Conservation (phyloP, 2,888 invertebrate species). For the Caenorhabditis sulstoni region DNA sequence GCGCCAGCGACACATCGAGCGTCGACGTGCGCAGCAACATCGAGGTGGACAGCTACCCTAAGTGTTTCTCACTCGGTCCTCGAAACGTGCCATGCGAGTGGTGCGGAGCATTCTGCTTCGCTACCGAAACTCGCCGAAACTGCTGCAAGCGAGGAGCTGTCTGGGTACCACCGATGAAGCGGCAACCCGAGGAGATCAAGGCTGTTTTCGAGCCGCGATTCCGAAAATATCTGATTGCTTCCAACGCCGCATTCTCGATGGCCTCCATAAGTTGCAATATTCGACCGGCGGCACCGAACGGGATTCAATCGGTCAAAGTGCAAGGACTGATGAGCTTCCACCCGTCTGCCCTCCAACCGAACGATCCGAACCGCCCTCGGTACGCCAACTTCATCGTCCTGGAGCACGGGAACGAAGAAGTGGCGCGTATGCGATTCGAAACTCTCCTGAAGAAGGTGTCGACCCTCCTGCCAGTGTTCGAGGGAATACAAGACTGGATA, state of each 20-base stretch:
- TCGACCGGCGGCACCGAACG: not conserved
- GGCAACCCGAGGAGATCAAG: not conserved
- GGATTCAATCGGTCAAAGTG: not conserved
- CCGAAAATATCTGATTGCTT: not conserved
- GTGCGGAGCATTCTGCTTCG: not conserved
- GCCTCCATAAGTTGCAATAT: not conserved
- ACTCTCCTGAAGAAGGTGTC: too few relatives aligned
- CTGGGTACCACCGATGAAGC: not conserved
- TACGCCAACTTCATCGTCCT: conserved; percentile 1
- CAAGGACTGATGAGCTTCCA: not conserved
- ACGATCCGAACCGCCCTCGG: not conserved
- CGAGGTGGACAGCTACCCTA: too few relatives aligned
- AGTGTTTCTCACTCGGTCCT: too few relatives aligned
- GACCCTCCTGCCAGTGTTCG: too few relatives aligned
- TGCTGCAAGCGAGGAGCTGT: conserved; percentile 9
- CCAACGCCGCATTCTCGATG: conserved; percentile 6
- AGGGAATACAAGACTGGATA: too few relatives aligned
- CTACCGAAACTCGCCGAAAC: not conserved
- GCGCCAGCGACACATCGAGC: too few relatives aligned
- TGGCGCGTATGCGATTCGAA: not conserved
- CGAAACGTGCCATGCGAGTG: not conserved
- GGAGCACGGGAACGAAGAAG: not conserved
- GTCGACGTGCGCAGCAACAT: too few relatives aligned
- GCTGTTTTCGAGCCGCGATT: not conserved
- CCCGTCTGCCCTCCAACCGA: not conserved